These are phyloP conservation scores for Harpegnathos saltator DNA, from an alignment of 1,140 invertebrate genomes.

Conservation along the genomic window DNA sequence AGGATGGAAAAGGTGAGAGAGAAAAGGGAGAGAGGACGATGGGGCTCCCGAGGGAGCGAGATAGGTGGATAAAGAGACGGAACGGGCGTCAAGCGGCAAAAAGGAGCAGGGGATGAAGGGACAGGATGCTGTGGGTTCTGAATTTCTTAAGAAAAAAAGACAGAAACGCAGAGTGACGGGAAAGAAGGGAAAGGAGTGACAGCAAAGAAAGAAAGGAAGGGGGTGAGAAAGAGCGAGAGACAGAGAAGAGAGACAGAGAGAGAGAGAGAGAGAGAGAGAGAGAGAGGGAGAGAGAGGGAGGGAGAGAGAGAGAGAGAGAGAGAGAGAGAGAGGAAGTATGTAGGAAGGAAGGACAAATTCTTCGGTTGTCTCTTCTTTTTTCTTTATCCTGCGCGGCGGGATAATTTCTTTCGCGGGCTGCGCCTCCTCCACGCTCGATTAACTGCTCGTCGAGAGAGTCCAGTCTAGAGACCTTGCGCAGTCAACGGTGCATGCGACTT, in stretches of 20 bases:
- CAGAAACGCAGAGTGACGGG: conserved; percentile 9
- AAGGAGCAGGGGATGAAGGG: background rate
- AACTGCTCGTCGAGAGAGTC: conserved; percentile 52
- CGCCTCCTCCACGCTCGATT: conserved; percentile 71
- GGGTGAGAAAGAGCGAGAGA: background rate
- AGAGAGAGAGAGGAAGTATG: background rate
- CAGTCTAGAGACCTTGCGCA: conserved; percentile 61
- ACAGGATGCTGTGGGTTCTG: too few species aligned
- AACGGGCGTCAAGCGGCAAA: conserved; percentile 24
- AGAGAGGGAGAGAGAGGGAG: too few species aligned
- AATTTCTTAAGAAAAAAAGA: conserved; percentile 6
- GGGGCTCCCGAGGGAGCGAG: conserved; percentile 6
- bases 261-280: too few species aligned
- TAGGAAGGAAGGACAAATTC: background rate
- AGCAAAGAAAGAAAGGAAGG: background rate
- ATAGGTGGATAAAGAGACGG: conserved; percentile 29
- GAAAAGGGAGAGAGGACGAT: conserved; percentile 7
- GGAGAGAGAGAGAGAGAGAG: too few species aligned
- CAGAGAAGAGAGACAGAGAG: too few species aligned
- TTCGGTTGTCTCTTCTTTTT: conserved; percentile 11
- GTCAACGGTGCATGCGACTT: conserved; percentile 52
- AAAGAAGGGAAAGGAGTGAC: background rate
- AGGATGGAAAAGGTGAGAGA: conserved; percentile 3
- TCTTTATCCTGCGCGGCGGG: background rate
- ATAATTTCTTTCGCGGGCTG: conserved; percentile 65